Base-by-base conservation (phyloP, 2,797 vertebrate genomes). In the Parauchenoglanis ngamensis region DNA sequence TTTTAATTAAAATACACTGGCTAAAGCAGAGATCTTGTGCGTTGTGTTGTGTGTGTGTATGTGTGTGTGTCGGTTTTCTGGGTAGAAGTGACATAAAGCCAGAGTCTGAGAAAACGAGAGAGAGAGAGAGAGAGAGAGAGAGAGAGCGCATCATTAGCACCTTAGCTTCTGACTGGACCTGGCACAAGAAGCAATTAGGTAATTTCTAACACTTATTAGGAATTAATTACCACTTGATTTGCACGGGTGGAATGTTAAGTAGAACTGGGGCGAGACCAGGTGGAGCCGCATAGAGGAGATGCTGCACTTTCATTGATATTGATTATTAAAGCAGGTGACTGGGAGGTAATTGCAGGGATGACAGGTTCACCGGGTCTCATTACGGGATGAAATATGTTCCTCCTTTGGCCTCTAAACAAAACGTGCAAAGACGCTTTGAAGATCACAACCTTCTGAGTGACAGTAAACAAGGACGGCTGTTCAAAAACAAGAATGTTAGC, bases 151-250 rank as follows among this genome's bases (percentile, higher is more conserved):
- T 94, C 92, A 93, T 94, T 93, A 94, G 85, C 86, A 90, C 87
- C 91, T 78, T 90, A 90, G 77, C 86, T 90, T 87, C 80, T 86
- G 82, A 91, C 89, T 88, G 90, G 90, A 89, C 88, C 84, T 73
- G 90, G 89, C 88, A 91, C 77, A 79, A 89, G 92, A 87, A 84
- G 85, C 92, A 93, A 93, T 93, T 92, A 94, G 87, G 87, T 88
- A 75, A 92, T 92, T 93, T 91, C 87, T 90, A 91, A 92, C 92
- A 89, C 92, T 90, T 93, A 94, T 93, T 91, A 93, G 86, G 85
- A 90, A 93, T 94, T 90, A 94, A 95, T 93, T 94, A 90, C 89
- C 86, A 89, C 92, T 93, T 92, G 90, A 92, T 93, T 92, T 93
- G 85, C 89, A 92, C 89, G 88, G 90, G 89, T 90, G 73, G 59